A percentile compares a stretch with the other conserved stretches of the same genome.
Evolutionary conservation across 2,888 invertebrate species (phyloP).

Genomic region (Proisotoma minuta): DNA sequence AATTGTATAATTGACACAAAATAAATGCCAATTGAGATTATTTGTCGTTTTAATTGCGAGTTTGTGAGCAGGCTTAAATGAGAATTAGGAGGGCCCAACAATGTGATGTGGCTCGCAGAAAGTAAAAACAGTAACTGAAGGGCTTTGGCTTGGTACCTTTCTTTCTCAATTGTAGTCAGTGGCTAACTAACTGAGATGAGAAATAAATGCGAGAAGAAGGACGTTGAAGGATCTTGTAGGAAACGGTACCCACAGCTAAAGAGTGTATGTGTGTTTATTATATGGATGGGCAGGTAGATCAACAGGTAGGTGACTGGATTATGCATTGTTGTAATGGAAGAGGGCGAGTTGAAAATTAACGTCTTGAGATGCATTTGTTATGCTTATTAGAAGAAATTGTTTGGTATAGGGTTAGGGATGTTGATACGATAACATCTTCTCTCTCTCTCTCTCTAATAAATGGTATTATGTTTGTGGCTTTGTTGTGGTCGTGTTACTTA

Average conservation of each 20-base stretch:
- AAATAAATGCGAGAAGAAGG: conserved; percentile 26
- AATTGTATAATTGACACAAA: no score
- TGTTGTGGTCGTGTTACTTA: no score
- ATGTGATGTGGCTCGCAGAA: no score
- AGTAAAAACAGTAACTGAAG: conserved; percentile 46
- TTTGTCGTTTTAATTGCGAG: no score
- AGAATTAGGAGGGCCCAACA: no score
- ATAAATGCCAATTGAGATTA: no score
- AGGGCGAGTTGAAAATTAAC: neutral
- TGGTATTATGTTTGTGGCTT: no score
- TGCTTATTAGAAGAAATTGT: conserved; percentile 6
- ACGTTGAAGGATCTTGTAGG: conserved; percentile 23
- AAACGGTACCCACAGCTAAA: neutral
- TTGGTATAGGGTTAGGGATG: no score
- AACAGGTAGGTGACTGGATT: conserved; percentile 1
- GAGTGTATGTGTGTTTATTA: neutral
- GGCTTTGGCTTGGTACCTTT: conserved; percentile 42
- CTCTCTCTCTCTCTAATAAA: no score
- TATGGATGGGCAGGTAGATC: neutral
- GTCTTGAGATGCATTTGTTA: conserved; percentile 2
- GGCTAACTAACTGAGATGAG: conserved; percentile 27
- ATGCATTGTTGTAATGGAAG: neutral
- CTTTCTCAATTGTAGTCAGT: conserved; percentile 37
- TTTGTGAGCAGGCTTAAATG: no score
- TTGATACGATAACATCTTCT: no score